Evolutionary conservation across 1,140 invertebrate species (phyloP), one percentile per base, ranked within the genome.

Genomic region (Anoplophora glabripennis): DNA sequence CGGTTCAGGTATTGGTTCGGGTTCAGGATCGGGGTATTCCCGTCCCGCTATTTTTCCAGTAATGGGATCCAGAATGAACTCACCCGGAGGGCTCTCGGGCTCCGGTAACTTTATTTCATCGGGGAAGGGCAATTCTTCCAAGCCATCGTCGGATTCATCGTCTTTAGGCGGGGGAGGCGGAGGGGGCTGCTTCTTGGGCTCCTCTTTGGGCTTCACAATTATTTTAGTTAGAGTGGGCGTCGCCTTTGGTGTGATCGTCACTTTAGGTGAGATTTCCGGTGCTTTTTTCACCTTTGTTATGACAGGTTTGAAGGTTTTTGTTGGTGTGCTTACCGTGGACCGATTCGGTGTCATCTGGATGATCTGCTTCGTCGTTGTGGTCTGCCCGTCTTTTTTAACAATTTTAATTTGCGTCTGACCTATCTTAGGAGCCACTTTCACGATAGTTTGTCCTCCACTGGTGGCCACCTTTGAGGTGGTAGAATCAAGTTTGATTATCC

Each of bases 51-150:
- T 80, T 57, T 83, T 80, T 15, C 52, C 52, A 1, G 86, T 86
- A 1, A 80, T 64, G 7, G 88, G 87, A 69, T 86, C 87, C 38
- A 90, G 74, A 7, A 84, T 84, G 37, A 89, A 83, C 37, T 85
- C 82, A 28, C 84, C 76, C 4, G 84, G 82, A 28, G 86, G 86
- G 71, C 83, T 86, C 1, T 85, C 81, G 1, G 86, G 82, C 61
- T 82, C 80, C 21, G 85, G 76, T 4, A 81, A 75, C 35, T 81
- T 81, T n/a, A 83, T 72, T 10, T 84, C 81, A 3, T 72, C 70
- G 1, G 83, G 81, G 73, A 83, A 82, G 45, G 69, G 69, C 40
- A 75, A 58, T 46, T 74, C 72, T 49, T 69, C 67, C 14, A 75
- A 46, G 15, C 74, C 74, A 49, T 71, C 67, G 47, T 75, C 73